These are phyloP conservation scores for Pterocles orientalis DNA, from an alignment of 2,113 vertebrate species.

Conservation along the genomic window DNA sequence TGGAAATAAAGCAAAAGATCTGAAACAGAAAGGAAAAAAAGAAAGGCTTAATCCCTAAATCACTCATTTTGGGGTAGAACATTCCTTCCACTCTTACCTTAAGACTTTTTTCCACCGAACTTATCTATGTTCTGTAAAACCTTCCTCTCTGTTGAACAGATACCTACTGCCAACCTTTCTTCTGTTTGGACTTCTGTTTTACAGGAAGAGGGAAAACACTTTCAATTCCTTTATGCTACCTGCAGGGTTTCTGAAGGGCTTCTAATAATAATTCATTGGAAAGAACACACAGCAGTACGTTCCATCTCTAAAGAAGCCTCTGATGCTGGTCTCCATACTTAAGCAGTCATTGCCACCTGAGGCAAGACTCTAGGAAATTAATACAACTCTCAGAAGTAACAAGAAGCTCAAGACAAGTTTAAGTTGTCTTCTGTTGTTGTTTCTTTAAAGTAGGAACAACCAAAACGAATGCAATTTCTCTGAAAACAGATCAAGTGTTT, in stretches of 20 bases:
- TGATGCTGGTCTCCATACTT: background rate
- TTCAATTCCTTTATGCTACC: background rate
- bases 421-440: background rate
- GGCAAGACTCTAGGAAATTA: background rate
- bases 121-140: background rate
- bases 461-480: background rate
- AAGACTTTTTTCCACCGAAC: background rate
- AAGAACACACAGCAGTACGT: background rate
- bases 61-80: background rate
- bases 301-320: background rate
- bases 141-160: background rate
- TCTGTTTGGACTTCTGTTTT: background rate
- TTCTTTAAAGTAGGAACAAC: background rate
- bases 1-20: background rate
- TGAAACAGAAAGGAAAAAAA: background rate
- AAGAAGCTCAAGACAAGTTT: background rate
- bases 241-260: background rate
- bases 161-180: background rate
- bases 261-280: background rate
- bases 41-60: background rate
- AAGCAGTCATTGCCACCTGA: background rate
- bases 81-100: background rate
- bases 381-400: background rate
- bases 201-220: background rate
- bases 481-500: background rate